These are phyloP conservation scores for Anarhynchus alexandrinus DNA, from an alignment of 2,113 vertebrate genomes.

Conservation along the genomic window DNA sequence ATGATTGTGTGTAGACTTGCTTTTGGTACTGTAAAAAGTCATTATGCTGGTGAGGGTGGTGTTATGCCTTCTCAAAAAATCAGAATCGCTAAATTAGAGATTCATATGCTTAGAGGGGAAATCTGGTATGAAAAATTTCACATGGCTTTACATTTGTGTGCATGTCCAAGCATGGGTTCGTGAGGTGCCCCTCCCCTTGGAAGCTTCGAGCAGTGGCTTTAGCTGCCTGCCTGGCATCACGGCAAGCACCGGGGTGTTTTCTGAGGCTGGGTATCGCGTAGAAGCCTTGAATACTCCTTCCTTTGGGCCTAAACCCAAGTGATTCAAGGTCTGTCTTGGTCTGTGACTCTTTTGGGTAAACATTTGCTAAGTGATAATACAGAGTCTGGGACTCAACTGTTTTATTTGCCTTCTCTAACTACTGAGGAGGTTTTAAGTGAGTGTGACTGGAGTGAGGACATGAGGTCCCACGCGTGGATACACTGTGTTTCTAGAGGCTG, in stretches of 20 bases:
- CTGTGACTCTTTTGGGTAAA: neutral
- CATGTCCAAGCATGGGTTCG: accelerated
- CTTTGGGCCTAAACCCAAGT: neutral
- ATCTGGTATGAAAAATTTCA: neutral
- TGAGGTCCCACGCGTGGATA: neutral
- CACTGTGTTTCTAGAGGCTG: too few species aligned
- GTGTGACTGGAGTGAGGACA: neutral
- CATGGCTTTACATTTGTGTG: neutral
- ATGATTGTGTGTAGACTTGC: neutral
- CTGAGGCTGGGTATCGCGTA: neutral
- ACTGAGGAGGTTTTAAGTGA: neutral
- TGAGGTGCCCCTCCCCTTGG: neutral
- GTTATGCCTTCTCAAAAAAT: neutral
- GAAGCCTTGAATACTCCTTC: neutral
- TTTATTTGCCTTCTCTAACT: neutral
- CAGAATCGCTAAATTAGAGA: neutral
- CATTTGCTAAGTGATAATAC: neutral
- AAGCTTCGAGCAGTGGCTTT: neutral
- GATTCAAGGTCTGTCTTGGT: neutral
- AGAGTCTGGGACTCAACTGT: neutral
- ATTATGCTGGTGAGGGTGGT: neutral
- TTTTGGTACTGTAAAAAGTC: neutral
- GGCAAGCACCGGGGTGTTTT: neutral
- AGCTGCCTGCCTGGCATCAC: neutral
- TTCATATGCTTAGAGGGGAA: neutral